Evolutionary conservation across 2,888 invertebrate species (phyloP).

Genomic region (Nycteola revayana): DNA sequence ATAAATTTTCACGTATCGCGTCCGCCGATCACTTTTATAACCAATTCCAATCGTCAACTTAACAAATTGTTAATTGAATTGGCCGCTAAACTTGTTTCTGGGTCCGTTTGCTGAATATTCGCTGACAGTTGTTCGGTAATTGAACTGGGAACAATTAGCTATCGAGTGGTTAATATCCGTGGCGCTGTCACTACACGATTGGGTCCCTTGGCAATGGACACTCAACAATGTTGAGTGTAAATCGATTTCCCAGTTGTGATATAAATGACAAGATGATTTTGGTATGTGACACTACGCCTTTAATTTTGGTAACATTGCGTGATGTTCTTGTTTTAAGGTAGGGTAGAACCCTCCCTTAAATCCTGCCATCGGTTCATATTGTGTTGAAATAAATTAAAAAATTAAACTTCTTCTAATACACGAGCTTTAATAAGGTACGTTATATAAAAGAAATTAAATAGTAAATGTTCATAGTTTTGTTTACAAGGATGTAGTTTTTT

Average conservation of each 20-base stretch:
- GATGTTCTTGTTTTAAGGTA: too few species aligned
- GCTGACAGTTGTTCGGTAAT: constrained; percentile 78
- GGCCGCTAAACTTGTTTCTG: constrained; percentile 53
- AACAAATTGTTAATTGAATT: constrained; percentile 44
- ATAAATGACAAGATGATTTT: constrained; percentile 29
- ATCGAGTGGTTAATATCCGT: constrained; percentile 77
- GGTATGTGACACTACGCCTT: constrained; percentile 26
- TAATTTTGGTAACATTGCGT: too few species aligned
- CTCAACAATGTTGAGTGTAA: constrained; percentile 63
- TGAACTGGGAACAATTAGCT: constrained; percentile 78
- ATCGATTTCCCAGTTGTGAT: constrained; percentile 56
- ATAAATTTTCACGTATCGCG: too few species aligned
- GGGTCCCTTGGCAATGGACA: constrained; percentile 57
- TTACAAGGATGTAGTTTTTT: too few species aligned
- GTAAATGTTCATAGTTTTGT: too few species aligned
- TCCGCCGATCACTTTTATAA: constrained; percentile 10
- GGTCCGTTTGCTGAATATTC: constrained; percentile 44
- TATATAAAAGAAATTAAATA: too few species aligned
- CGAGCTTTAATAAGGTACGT: too few species aligned
- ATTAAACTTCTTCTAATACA: too few species aligned
- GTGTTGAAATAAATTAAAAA: too few species aligned
- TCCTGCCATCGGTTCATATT: too few species aligned
- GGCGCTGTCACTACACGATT: constrained; percentile 66
- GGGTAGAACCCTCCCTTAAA: too few species aligned
- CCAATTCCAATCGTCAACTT: constrained; percentile 26